Percentiles rank a stretch among this genome's conserved stretches.
These are phyloP conservation scores for Miniopterus natalensis DNA, from an alignment of 2,113 vertebrate species.

Conservation along the genomic window DNA sequence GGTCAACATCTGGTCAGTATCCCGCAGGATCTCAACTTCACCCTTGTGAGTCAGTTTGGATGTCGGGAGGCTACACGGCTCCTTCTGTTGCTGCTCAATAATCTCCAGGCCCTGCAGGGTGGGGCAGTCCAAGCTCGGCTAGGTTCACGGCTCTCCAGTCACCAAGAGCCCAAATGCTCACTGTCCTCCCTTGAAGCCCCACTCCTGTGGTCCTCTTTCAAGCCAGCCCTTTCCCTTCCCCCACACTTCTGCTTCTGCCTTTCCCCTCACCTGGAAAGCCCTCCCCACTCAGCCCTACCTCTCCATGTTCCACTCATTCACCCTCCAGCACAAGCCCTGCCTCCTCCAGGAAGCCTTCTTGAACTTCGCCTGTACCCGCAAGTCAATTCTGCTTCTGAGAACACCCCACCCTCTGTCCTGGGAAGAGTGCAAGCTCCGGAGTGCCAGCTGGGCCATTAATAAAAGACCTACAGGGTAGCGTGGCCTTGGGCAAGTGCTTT, in stretches of 20 bases:
- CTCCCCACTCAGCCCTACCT: background rate
- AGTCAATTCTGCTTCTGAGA: background rate
- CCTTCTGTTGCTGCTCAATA: conserved; percentile 79
- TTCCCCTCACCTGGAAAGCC: background rate
- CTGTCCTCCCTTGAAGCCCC: too few species aligned
- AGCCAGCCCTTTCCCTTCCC: background rate
- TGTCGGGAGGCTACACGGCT: conserved; percentile 33
- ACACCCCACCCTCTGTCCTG: background rate
- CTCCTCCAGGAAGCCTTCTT: conserved; percentile 54
- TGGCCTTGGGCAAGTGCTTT: background rate
- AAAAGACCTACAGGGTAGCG: background rate
- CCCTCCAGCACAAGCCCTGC: background rate
- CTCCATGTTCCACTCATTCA: background rate
- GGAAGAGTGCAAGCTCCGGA: background rate
- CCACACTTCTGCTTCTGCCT: background rate
- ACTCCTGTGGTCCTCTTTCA: background rate
- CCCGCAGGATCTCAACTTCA: conserved; percentile 82
- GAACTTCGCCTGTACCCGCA: background rate
- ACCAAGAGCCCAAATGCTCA: background rate
- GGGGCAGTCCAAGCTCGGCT: background rate
- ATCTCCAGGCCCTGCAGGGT: conserved; percentile 77
- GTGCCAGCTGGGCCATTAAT: background rate
- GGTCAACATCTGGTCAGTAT: conserved; percentile 78
- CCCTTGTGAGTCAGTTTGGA: conserved; percentile 87
- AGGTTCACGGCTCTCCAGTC: background rate